phyloP scores from a whole-genome alignment of 2,888 invertebrate species.

The Notodonta dromedarius region DNA sequence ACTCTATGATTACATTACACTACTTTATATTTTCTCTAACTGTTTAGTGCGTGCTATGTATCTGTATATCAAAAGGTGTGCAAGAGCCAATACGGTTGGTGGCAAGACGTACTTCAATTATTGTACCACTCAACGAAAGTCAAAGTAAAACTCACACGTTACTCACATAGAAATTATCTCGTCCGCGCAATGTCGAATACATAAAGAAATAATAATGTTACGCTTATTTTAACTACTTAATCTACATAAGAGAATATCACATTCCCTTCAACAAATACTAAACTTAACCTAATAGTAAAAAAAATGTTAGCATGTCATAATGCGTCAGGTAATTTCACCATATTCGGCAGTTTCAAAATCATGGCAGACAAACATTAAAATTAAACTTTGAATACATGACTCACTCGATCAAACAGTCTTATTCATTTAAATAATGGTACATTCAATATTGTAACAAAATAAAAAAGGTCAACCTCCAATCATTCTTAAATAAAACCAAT shows the following conservation, averaged over 20 bases:
- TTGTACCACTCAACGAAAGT: conserved; percentile 30
- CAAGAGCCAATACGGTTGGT: conserved; percentile 41
- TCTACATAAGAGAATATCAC: conserved; percentile 42
- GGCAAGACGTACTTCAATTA: conserved; percentile 23
- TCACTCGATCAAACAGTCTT: conserved; percentile 77
- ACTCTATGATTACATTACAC: conserved; percentile 70
- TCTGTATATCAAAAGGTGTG: conserved; percentile 48
- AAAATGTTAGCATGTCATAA: conserved; percentile 42
- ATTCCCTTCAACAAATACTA: conserved; percentile 48
- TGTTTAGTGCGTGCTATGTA: conserved; percentile 51
- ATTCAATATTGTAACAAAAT: conserved; percentile 53
- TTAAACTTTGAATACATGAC: conserved; percentile 60
- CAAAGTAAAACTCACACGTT: conserved; percentile 9
- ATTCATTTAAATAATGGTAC: conserved; percentile 62
- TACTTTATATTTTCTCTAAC: conserved; percentile 56
- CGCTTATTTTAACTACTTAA: conserved; percentile 45
- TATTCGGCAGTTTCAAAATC: conserved; percentile 43
- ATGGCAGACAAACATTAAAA: conserved; percentile 71
- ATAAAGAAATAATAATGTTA: conserved; percentile 41
- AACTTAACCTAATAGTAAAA: conserved; percentile 44
- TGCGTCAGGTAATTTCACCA: conserved; percentile 41
- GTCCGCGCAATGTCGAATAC: conserved; percentile 36
- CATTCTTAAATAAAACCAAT: conserved; percentile 50
- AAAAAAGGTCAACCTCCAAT: conserved; percentile 42
- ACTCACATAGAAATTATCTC: conserved; percentile 24